Base-by-base conservation (phyloP, 2,888 invertebrate species). In the Scotopteryx bipunctaria region DNA sequence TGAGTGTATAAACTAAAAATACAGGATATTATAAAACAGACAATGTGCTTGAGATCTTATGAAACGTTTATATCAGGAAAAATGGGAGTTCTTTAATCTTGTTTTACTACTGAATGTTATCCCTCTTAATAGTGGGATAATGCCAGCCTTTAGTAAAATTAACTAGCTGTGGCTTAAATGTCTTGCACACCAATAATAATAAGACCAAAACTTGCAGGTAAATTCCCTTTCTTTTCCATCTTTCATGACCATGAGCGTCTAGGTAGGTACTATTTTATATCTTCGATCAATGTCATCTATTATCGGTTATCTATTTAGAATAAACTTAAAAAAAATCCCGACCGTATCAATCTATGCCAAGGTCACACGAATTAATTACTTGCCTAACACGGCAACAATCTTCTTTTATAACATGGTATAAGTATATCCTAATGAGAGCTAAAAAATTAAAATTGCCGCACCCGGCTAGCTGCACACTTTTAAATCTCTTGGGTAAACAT, bases 1-100 rank as follows among this genome's bases (percentile, higher is more conserved):
- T 95, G 79, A 91, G 92, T 83, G 17, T 31, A 11, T 5, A 19
- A 5, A 31, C 27, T 11, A 21, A 41, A 41, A 41, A 41, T 17
- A 13, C 21, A 13, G 13, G 41, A 29, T 1, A 40, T 17, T 43
- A 11, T 42, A 21, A n/a, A 21, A 33, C 17, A 35, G 27, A 36
- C 36, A 27, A 36, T 45, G 14, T 23, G 33, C 14, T 11, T 27
- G 27, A 11, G 27, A 27, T 11, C 1, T 27, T 27, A 3, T 8
- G 8, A 11, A 27, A 27, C 11, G 27, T 4, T 11, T 27, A 27
- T 11, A 11, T 5, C 27, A 9, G 27, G 27, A 27, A 27, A 27
- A n/a, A n/a, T n/a, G n/a, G n/a, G n/a, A n/a, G n/a, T n/a, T n/a
- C n/a, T n/a, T n/a, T n/a, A n/a, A n/a, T n/a, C n/a, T n/a, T n/a